Evolutionary conservation across 2,113 vertebrate genomes (phyloP), one percentile per base, ranked within the genome.

Genomic region (Myotis yumanensis): DNA sequence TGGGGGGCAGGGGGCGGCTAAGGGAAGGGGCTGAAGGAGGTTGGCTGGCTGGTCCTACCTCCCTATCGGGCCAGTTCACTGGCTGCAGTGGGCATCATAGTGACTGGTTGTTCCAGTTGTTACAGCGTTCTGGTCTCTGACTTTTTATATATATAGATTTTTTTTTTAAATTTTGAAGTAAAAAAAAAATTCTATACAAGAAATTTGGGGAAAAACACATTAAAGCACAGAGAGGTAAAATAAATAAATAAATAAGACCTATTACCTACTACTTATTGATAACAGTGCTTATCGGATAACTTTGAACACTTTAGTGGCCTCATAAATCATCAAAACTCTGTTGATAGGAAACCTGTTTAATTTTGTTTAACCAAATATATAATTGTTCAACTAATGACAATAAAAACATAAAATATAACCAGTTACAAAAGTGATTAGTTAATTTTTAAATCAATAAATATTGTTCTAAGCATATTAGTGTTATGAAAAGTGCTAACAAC

Each of bases 361-460:
- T 77, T 77, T 83, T 66, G 5, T 43, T 69, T 71, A 92, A 71
- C 23, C 14, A 52, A 81, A 66, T 43, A 62, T 54, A 3, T 64
- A 77, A 28, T n/a, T 40, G 20, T 77, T 69, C 22, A 54, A 23
- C 7, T 30, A n/a, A 62, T 76, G 25, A 79, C 6, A 84, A 28
- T 3, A 91, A 57, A 87, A 81, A 48, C 32, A 43, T 8, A 83
- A 83, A 88, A n/a, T 73, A 46, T n/a, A 43, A 5, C 16, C 30
- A 81, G 52, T 37, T 87, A 68, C 3, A 37, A 69, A 83, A 48
- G 10, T 43, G 25, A 66, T 54, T 35, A 64, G 15, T 83, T 92
- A 88, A 48, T 46, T 68, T 68, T 62, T 83, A 69, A 69, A 59
- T 92, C 77, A 76, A 92, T 71, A 92, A 92, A 59, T 76, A 69